A percentile compares a stretch with the other conserved stretches of the same genome.
phyloP scores from a whole-genome alignment of 2,888 invertebrate genomes.

The Dascillus cervinus region DNA sequence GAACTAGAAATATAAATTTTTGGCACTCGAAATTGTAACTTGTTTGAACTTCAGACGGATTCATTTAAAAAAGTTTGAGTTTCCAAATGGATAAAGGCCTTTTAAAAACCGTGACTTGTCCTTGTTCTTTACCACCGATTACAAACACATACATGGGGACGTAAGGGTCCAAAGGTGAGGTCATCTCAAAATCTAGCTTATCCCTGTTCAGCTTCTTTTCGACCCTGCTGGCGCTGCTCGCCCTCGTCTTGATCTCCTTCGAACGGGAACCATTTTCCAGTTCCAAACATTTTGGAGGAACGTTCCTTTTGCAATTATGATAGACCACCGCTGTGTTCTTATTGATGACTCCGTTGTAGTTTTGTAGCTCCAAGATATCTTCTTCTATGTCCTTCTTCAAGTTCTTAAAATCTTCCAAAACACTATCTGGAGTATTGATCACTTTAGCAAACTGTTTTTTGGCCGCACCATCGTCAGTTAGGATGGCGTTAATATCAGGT shows the following conservation, averaged over 20 bases:
- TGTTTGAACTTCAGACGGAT: slow-evolving; percentile 1
- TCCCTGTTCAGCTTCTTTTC: slow-evolving; percentile 32
- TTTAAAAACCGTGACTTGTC: slow-evolving; percentile 67
- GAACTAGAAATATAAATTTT: not conserved
- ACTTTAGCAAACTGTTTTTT: slow-evolving; percentile 37
- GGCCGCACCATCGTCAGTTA: slow-evolving; percentile 18
- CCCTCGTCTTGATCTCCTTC: slow-evolving; percentile 39
- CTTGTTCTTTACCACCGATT: slow-evolving; percentile 73
- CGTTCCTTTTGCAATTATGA: slow-evolving; percentile 26
- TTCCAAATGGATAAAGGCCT: slow-evolving; percentile 75
- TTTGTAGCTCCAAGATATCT: slow-evolving; percentile 35
- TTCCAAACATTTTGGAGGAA: slow-evolving; percentile 45
- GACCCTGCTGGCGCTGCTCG: slow-evolving; percentile 47
- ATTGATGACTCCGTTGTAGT: slow-evolving; percentile 30
- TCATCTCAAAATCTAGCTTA: slow-evolving; percentile 19
- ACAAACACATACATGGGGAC: slow-evolving; percentile 58
- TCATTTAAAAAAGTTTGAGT: slow-evolving; percentile 47
- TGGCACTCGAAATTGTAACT: not conserved
- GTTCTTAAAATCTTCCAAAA: slow-evolving; percentile 12
- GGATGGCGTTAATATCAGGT: slow-evolving; percentile 48
- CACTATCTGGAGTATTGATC: slow-evolving; percentile 56
- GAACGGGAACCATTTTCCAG: slow-evolving; percentile 38
- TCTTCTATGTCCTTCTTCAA: slow-evolving; percentile 20
- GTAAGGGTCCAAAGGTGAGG: slow-evolving; percentile 36
- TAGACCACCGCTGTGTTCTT: slow-evolving; percentile 37